Evolutionary conservation across 2,888 invertebrate species (phyloP), one percentile per base, ranked within the genome.

Genomic region (Cetonia aurata): DNA sequence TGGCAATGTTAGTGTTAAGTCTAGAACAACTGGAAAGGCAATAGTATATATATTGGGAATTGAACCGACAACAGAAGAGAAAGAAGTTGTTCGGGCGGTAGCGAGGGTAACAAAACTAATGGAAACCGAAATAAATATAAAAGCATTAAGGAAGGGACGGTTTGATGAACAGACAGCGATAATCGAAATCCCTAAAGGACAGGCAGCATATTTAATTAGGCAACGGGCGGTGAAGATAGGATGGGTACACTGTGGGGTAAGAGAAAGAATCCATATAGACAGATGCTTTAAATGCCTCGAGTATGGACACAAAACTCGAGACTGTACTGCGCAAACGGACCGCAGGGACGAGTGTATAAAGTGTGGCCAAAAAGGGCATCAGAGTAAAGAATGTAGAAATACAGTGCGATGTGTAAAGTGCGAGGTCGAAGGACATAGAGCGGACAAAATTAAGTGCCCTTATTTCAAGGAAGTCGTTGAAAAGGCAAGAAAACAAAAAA

Each of bases 301-400:
- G 12, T 33, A 50, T 12, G 70, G 70, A 8, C 72, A 72, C 46
- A 44, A 41, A 12, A 44, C 66, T 12, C 19, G 41, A 6, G 41
- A 69, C 12, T 71, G 66, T 37, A 50, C 17, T 33, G 55, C 52
- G 15, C 25, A 31, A 46, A 25, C 25, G 25, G 56, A 67, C 67
- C 41, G 72, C 37, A 56, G 25, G 13, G 60, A 19, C 6, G 33
- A 46, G 10, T 72, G 72, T 42, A 48, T 60, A 37, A 72, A 48
- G 41, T 72, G 70, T 59, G 57, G 69, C 15, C n/a, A 71, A 15
- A 50, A 66, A n/a, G 72, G 72, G 6, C 72, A 72, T 19, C 12
- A 62, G 15, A 55, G 48, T 15, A 72, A 42, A 31, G 55, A 70
- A 9, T 72, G 72, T 59, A 19, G 33, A 9, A 55, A 67, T 10